Evolutionary conservation across 2,888 invertebrate species (phyloP).

Genomic region (Tuta absoluta): DNA sequence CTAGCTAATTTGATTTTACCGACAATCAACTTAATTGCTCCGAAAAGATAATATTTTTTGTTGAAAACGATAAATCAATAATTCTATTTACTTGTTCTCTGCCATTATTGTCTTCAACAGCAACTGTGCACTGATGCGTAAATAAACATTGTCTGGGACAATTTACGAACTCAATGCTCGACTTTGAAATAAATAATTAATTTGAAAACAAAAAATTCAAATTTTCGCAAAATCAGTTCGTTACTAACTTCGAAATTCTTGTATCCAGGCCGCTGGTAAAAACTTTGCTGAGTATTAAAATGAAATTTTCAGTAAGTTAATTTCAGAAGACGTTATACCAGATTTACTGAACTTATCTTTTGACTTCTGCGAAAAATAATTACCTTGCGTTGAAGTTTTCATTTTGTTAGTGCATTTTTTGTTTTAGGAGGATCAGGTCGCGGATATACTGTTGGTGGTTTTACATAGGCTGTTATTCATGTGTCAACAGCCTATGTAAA

Average conservation of each 20-base stretch:
- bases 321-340: constrained; percentile 23
- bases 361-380: neutral
- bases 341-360: constrained; percentile 23
- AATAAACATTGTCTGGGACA: constrained; percentile 9
- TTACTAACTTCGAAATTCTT: constrained; percentile 21
- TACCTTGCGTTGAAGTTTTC: neutral
- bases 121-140: neutral
- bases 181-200: constrained; percentile 20
- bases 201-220: constrained; percentile 24
- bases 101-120: neutral
- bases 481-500: no score
- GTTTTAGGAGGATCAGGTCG: no score
- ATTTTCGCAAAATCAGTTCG: constrained; percentile 25
- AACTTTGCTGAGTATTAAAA: constrained; percentile 25
- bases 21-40: no score
- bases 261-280: constrained; percentile 21
- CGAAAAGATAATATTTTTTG: no score
- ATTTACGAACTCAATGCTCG: neutral
- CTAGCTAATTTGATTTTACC: no score
- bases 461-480: no score
- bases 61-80: neutral
- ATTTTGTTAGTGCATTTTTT: neutral
- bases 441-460: no score
- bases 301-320: constrained; percentile 27
- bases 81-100: neutral